Conservation (phyloP, 2,797 vertebrate genomes). For the Falco columbarius region DNA sequence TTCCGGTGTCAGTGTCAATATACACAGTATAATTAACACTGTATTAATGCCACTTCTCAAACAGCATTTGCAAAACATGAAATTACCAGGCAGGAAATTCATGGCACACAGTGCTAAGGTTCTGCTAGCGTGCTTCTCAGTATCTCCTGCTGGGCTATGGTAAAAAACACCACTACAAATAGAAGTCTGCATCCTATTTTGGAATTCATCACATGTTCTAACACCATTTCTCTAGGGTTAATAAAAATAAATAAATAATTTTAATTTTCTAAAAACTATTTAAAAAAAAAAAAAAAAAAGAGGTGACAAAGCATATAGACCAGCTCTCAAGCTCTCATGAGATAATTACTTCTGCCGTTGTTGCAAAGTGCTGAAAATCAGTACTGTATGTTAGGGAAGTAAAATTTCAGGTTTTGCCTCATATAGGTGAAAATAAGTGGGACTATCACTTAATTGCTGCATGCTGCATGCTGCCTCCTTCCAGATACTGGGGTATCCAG, state of each 20-base stretch:
- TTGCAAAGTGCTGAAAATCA: background rate
- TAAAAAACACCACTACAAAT: background rate
- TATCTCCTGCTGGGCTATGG: background rate
- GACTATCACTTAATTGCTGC: background rate
- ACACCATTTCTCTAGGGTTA: background rate
- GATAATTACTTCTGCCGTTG: background rate
- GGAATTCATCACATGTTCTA: background rate
- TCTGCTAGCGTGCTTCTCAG: background rate
- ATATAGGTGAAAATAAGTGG: background rate
- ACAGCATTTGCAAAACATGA: background rate
- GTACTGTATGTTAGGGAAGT: background rate
- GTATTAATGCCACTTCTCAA: background rate
- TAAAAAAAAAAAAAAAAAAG: background rate
- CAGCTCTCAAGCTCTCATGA: background rate
- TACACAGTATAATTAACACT: conserved; percentile 15
- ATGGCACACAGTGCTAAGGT: background rate
- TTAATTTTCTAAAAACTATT: background rate
- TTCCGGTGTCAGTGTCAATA: background rate
- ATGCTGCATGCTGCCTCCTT: background rate
- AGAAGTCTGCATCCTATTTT: background rate
- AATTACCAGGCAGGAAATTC: background rate
- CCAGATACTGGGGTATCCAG: background rate
- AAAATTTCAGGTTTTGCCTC: background rate
- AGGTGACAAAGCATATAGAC: background rate
- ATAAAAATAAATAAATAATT: background rate